These are phyloP conservation scores for Borostomias antarcticus DNA, from an alignment of 2,797 vertebrate species.

Conservation along the genomic window DNA sequence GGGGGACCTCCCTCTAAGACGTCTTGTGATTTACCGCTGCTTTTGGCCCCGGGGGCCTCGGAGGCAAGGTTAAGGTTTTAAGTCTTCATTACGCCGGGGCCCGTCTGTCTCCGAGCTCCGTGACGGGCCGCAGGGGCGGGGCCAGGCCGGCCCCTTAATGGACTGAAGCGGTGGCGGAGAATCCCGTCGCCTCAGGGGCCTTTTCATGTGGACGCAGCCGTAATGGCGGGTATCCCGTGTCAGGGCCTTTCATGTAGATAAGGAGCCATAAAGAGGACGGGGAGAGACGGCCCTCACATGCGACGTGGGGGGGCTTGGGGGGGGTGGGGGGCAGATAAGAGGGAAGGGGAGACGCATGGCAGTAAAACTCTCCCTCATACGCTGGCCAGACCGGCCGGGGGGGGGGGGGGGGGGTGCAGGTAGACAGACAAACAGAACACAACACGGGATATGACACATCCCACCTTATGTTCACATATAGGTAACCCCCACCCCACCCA, in stretches of 20 bases:
- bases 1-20: background rate
- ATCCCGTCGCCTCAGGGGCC: slow-evolving; percentile 72
- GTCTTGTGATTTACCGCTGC: slow-evolving; percentile 56
- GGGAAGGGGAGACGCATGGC: slow-evolving; percentile 63
- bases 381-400: background rate
- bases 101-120: slow-evolving; percentile 66
- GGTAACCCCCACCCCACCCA: no score
- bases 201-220: slow-evolving; percentile 80
- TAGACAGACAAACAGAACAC: background rate
- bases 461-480: background rate
- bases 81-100: slow-evolving; percentile 75
- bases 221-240: slow-evolving; percentile 79
- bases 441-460: background rate
- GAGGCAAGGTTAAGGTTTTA: slow-evolving; percentile 78
- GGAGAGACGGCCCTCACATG: slow-evolving; percentile 70
- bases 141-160: slow-evolving; percentile 73
- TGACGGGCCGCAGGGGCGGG: slow-evolving; percentile 80
- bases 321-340: slow-evolving; percentile 65
- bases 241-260: slow-evolving; percentile 82
- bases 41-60: slow-evolving; percentile 69
- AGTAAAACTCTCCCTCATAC: slow-evolving; percentile 67
- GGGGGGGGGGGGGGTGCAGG: background rate
- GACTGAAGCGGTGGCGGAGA: slow-evolving; percentile 66
- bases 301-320: slow-evolving; percentile 60
- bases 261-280: slow-evolving; percentile 80